Base-by-base conservation (phyloP, 2,797 vertebrate species). In the Chelonia mydas region DNA sequence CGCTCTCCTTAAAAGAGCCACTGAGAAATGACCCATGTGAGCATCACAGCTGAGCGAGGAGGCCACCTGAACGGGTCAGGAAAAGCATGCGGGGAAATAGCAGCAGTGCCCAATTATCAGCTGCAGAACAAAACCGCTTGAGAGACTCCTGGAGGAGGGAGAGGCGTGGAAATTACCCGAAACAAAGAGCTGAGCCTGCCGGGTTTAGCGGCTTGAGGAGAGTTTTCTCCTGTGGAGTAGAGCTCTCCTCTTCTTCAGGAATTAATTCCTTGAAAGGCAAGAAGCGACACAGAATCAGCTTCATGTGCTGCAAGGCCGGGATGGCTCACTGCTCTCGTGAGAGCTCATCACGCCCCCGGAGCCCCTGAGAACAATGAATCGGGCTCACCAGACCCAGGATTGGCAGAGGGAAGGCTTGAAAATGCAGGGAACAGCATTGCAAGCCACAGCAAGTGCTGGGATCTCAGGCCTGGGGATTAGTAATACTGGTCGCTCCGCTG, bases 231-330 rank as follows among this genome's bases (percentile, higher is more conserved):
- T 47, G 33, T 2, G 0, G 84, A 95, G 92, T 3, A 1, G 50
- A 94, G 86, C 80, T 57, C 47, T 96, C 82, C 57, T 94, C 76
- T 95, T 96, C 82, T 96, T 96, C 80, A 94, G 95, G 91, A 96
- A 95, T 95, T 88, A 95, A 92, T 96, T 96, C 95, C 94, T 97
- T 96, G 95, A 97, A 96, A 96, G 94, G 92, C 80, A 85, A 51
- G 50, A 93, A 94, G 50, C 72, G 92, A 88, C 50, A 91, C 37
- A 94, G 89, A 95, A 90, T 82, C 94, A 92, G 93, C 91, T 97
- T 96, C 93, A 95, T 94, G 94, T 91, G 85, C 84, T 0, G 87
- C 81, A 57, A 96, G 93, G 90, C 87, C 91, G 93, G 0, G 0
- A 49, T 31, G 90, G 37, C 92, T 96, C 82, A 53, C 54, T 21